Conservation (phyloP, 2,888 invertebrate genomes). For the Cacoxenus indagator region DNA sequence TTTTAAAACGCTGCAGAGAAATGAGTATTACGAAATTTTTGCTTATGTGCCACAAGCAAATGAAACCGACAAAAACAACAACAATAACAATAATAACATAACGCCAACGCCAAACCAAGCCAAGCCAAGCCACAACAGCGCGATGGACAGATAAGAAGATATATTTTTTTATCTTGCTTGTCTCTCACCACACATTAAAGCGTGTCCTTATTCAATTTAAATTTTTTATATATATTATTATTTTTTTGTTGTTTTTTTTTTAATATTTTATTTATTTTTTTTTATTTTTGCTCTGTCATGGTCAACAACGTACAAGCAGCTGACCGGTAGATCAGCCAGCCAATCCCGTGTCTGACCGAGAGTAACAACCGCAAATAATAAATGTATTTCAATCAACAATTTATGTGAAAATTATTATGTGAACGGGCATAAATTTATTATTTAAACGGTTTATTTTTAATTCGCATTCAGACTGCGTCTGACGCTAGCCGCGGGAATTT, state of each 20-base stretch:
- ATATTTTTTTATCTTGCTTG: not conserved
- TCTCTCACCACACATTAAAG: not conserved
- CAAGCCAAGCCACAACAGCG: not conserved
- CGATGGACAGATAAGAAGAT: not conserved
- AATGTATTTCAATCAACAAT: constrained; percentile 23
- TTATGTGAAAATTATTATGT: constrained; percentile 21
- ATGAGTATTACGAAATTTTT: constrained; percentile 14
- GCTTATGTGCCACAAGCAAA: not conserved
- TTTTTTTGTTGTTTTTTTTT: not conserved
- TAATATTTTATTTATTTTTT: not conserved
- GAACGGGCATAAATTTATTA: constrained; percentile 41
- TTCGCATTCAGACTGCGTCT: constrained; percentile 18
- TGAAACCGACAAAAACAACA: not conserved
- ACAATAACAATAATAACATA: not conserved
- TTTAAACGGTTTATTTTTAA: constrained; percentile 41
- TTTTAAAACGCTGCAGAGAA: not conserved
- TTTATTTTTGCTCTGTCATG: not conserved
- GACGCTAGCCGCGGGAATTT: constrained; percentile 59
- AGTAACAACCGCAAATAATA: constrained; percentile 14
- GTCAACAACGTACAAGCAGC: not conserved
- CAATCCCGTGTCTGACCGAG: not conserved
- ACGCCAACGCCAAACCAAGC: too few relatives aligned
- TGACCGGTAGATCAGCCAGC: not conserved
- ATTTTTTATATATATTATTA: not conserved
- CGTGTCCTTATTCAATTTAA: not conserved